Percentiles rank a stretch among this genome's conserved stretches.
Conservation (phyloP, 1,140 invertebrate genomes). For the Ceratoteleas bidentatus region DNA sequence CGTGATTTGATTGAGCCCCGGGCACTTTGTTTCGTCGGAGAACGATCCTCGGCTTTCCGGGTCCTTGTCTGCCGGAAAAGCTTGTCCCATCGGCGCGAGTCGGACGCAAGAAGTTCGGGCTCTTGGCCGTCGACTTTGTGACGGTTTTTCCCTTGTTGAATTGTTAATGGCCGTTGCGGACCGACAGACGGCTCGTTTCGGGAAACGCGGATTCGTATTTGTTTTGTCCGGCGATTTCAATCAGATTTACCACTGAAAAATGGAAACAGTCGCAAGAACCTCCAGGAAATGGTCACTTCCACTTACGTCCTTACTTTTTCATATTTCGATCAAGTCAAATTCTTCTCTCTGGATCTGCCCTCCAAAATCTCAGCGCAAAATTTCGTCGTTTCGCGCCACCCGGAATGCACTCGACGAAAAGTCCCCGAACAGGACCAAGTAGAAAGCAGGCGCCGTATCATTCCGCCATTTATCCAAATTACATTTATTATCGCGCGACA, state of each 20-base stretch:
- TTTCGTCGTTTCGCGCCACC: conserved; percentile 2
- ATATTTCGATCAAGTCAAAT: no score
- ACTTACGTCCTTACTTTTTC: no score
- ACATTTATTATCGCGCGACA: conserved; percentile 70
- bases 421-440: conserved; percentile 5
- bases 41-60: conserved; percentile 6
- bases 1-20: conserved; percentile 47
- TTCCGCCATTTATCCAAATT: conserved; percentile 72
- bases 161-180: neutral
- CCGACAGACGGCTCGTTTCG: neutral
- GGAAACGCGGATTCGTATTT: neutral
- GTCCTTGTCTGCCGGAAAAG: conserved; percentile 13
- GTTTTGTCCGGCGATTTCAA: neutral
- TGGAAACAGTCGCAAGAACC: neutral
- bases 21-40: conserved; percentile 38
- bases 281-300: no score
- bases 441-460: conserved; percentile 49
- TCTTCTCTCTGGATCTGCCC: no score
- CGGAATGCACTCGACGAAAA: conserved; percentile 9
- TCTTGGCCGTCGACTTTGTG: neutral
- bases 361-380: neutral
- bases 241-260: neutral
- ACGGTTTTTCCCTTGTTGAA: conserved; percentile 1
- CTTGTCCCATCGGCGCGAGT: conserved; percentile 2
- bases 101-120: neutral